Evolutionary conservation across 2,113 vertebrate species (phyloP), one percentile per base, ranked within the genome.

Genomic region (Athene noctua): DNA sequence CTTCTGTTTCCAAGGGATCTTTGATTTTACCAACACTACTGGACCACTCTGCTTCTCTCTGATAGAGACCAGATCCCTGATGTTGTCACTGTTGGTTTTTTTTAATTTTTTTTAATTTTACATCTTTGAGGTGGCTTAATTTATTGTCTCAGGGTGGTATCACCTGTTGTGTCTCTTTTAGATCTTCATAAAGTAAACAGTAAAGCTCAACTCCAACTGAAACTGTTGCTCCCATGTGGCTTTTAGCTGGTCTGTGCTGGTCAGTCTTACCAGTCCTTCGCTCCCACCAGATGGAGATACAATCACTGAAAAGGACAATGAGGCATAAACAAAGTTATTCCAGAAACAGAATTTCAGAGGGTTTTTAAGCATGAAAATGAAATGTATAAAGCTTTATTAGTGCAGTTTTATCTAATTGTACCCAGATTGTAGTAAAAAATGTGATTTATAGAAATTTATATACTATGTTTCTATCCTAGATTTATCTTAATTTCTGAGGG

Each of bases 241-340:
- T 89, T 77, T 91, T 73, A 65, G 70, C 40, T 87, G 59, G 16
- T 66, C 51, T 83, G 51, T 65, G 67, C 52, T 54, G 93, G 79
- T 90, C 81, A 55, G 12, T 74, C 80, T 91, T 46, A 63, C 51
- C 49, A 71, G 88, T 78, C 52, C 87, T 82, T 92, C 2, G 1
- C 62, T 81, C 93, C 81, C 94, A 84, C 73, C 86, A 86, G 94
- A 90, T 88, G 80, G 90, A 94, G 92, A 68, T 94, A 88, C 14
- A 36, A 86, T 88, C 92, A 59, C 84, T 86, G 23, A 55, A 66
- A 94, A 86, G 84, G 51, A 82, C 29, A 68, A 51, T 16, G 49
- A 79, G 58, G 38, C 38, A n/a, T 85, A 87, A 94, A 89, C 42
- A 80, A 94, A 85, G 49, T 87, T 87, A 65, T 62, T 85, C 70